Base-by-base conservation (phyloP, 2,113 vertebrate species). In the Lipophrys pholis region DNA sequence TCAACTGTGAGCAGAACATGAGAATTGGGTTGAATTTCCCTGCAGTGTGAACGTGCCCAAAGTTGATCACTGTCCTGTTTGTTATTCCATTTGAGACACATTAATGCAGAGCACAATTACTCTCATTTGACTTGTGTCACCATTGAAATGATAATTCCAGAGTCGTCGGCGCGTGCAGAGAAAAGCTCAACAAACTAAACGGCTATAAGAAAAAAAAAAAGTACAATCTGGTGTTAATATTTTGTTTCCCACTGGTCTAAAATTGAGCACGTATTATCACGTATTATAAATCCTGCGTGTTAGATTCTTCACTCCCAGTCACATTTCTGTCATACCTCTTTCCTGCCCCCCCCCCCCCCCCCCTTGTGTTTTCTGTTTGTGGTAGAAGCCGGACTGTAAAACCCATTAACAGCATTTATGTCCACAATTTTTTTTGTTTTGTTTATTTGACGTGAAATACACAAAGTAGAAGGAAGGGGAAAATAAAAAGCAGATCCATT, bases 361-460 rank as follows among this genome's bases (percentile, higher is more conserved):
- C 8, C 49, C 21, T 30, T 30, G 21, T 30, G 21, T 30, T 30
- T 30, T 30, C 21, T 30, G 21, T 30, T 4, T 30, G 17, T 48
- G 49, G 36, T 65, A 10, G 3, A 38, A 11, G 8, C 21, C 56
- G 41, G 49, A 40, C 59, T 55, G 42, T n/a, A 45, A 73, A 76
- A 67, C 12, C 1, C 46, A 57, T 69, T 49, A n/a, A 64, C 39
- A 45, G 58, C 58, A 51, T 67, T 71, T 5, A 30, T 30, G 21
- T 30, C 21, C 21, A 2, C 21, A n/a, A n/a, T n/a, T 30, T 30
- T 30, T 30, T 30, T 30, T 30, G 21, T 30, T 30, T 30, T 30
- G 21, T 30, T 30, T 42, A 3, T 2, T 42, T 8, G 7, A 42
- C 6, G 10, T 42, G 7, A 42, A 8, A 42, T 42, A 42, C 10